Percentiles rank a stretch among this genome's conserved stretches.
These are phyloP conservation scores for Magallana nippona DNA, from an alignment of 2,888 invertebrate genomes.

Conservation along the genomic window DNA sequence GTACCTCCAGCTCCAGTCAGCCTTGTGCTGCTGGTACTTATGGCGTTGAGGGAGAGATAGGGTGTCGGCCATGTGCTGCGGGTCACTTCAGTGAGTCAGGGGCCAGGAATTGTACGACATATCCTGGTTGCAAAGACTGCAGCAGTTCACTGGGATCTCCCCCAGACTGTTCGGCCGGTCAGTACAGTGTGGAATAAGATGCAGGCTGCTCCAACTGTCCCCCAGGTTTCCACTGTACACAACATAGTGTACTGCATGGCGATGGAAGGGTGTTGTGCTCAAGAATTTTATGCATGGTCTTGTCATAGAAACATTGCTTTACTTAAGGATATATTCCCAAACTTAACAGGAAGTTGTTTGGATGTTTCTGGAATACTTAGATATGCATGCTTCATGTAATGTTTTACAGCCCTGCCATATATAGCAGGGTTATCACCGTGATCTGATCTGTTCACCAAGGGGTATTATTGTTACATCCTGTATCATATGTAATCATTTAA, in stretches of 20 bases:
- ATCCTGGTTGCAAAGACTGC: constrained; percentile 69
- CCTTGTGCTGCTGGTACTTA: constrained; percentile 55
- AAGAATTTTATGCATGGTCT: too few relatives aligned
- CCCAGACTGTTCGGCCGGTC: constrained; percentile 67
- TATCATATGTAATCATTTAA: too few relatives aligned
- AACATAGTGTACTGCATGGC: background rate
- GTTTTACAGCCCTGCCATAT: too few relatives aligned
- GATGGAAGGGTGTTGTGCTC: too few relatives aligned
- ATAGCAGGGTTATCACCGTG: too few relatives aligned
- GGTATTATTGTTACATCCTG: too few relatives aligned
- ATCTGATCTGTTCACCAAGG: too few relatives aligned
- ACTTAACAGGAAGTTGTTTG: too few relatives aligned
- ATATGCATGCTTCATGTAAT: too few relatives aligned
- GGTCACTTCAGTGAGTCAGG: constrained; percentile 64
- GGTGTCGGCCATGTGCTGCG: constrained; percentile 52
- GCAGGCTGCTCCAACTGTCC: constrained; percentile 64
- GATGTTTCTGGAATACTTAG: too few relatives aligned
- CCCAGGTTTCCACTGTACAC: constrained; percentile 58
- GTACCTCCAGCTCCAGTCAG: constrained; percentile 44
- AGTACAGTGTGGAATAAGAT: constrained; percentile 69
- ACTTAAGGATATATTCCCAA: too few relatives aligned
- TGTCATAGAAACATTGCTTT: too few relatives aligned
- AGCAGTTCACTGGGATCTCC: constrained; percentile 57
- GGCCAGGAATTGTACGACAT: constrained; percentile 66
- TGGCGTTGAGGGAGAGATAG: constrained; percentile 48